Conservation (phyloP, 2,113 vertebrate species). For the Myrmecophaga tridactyla region DNA sequence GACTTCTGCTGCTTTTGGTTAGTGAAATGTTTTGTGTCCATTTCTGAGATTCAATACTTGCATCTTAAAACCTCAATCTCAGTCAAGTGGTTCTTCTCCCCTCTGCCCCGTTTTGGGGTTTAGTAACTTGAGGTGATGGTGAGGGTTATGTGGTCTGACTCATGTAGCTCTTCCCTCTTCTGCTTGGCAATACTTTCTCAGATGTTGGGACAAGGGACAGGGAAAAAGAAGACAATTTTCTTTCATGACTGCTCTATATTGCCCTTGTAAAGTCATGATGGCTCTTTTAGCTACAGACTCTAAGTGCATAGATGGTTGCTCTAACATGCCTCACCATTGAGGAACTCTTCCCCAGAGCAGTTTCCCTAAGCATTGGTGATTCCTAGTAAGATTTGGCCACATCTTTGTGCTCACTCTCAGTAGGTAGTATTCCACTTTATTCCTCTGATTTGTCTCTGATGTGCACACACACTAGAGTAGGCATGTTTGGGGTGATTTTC, state of each 20-base stretch:
- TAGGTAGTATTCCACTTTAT: neutral
- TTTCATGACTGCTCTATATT: neutral
- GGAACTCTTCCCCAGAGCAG: neutral
- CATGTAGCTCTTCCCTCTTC: neutral
- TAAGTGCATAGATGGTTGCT: neutral
- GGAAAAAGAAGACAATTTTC: neutral
- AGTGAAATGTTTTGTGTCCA: neutral
- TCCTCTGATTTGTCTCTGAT: neutral
- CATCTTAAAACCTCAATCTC: neutral
- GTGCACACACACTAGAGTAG: neutral
- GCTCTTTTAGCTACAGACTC: neutral
- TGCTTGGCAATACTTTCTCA: neutral
- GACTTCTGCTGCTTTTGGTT: neutral
- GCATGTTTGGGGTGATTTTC: neutral
- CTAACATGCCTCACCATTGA: neutral
- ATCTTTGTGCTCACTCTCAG: neutral
- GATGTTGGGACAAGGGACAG: neutral
- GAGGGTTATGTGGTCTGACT: neutral
- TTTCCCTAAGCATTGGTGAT: neutral
- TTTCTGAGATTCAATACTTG: neutral
- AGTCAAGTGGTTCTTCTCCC: neutral
- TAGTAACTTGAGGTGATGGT: neutral
- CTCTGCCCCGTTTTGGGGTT: neutral
- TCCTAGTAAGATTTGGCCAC: neutral
- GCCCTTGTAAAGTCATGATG: neutral